Base-by-base conservation (phyloP, 2,113 vertebrate genomes). In the Smithornis capensis region DNA sequence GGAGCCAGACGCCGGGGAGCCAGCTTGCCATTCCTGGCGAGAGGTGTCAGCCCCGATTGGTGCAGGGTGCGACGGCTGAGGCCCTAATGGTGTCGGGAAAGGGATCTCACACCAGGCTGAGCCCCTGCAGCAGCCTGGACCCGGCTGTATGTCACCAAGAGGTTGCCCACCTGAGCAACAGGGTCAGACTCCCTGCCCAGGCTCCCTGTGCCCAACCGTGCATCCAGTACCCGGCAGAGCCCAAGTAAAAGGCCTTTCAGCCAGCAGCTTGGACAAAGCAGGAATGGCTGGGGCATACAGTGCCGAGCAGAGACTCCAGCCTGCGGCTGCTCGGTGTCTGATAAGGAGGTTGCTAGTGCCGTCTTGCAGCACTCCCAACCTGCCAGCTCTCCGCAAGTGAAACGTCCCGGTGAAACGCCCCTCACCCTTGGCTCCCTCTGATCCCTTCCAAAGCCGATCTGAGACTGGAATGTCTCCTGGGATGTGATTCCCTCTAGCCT, bases 391-490 rank as follows among this genome's bases (percentile, higher is more conserved):
- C 12, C 2, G 11, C 78, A 31, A 59, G 40, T 8, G 55, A 31
- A 77, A 50, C 8, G 27, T 77, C 82, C 82, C 6, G 35, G 47
- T 59, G 94, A 33, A 95, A 85, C 71, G 23, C 90, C 95, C 94
- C 95, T 92, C 95, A 69, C 38, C 87, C 84, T 38, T 63, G 84
- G 90, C 91, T 95, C n/a, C 56, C 82, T 95, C 87, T 70, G 94
- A 94, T 93, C 93, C 90, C 67, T 92, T 88, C 78, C 35, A 14
- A 90, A 95, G 90, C 64, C 1, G 64, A 70, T 82, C 71, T 8
- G 90, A 88, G 94, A 77, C 79, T 92, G 95, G 96, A 97, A 96
- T 95, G 94, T 96, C 93, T 93, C 87, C 79, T 78, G 93, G 92
- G 96, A 90, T 49, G 70, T n/a, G 79, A 87, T 83, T 95, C 96